Conservation (phyloP, 2,113 vertebrate species). For the Prionailurus viverrinus region DNA sequence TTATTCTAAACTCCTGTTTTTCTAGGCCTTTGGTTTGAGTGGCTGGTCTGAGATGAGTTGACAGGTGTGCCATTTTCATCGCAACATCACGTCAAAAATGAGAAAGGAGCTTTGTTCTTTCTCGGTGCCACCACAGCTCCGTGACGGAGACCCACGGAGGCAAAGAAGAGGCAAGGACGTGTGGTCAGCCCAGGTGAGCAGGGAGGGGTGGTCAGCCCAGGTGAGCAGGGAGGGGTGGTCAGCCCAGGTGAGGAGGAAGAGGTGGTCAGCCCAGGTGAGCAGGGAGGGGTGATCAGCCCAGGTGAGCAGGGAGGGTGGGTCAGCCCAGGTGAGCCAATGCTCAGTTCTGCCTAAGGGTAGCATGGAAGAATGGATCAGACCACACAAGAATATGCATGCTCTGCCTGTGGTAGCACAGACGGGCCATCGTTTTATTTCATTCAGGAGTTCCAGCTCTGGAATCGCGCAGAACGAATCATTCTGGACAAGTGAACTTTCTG, state of each 20-base stretch:
- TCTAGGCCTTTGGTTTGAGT: background rate
- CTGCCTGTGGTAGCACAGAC: background rate
- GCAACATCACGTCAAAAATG: background rate
- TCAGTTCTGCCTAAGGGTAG: background rate
- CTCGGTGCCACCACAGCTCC: background rate
- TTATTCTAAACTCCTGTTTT: background rate
- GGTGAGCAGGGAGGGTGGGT: too few species aligned
- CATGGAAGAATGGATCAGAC: background rate
- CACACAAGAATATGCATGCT: rapidly evolving
- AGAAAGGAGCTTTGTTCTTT: slow-evolving; percentile 67
- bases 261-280: background rate
- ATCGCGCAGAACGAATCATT: background rate
- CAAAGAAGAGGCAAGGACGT: background rate
- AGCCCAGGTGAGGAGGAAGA: background rate
- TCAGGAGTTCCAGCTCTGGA: background rate
- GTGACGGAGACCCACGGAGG: background rate
- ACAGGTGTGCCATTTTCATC: background rate
- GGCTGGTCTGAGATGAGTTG: background rate
- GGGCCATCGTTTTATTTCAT: background rate
- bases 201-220: background rate
- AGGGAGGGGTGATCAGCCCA: too few species aligned
- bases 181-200: background rate
- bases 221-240: background rate
- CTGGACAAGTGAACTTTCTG: background rate
- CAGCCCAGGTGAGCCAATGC: background rate